Percentiles rank a stretch among this genome's conserved stretches.
Evolutionary conservation across 1,140 invertebrate species (phyloP).

Genomic region (Medauroidea extradentata): DNA sequence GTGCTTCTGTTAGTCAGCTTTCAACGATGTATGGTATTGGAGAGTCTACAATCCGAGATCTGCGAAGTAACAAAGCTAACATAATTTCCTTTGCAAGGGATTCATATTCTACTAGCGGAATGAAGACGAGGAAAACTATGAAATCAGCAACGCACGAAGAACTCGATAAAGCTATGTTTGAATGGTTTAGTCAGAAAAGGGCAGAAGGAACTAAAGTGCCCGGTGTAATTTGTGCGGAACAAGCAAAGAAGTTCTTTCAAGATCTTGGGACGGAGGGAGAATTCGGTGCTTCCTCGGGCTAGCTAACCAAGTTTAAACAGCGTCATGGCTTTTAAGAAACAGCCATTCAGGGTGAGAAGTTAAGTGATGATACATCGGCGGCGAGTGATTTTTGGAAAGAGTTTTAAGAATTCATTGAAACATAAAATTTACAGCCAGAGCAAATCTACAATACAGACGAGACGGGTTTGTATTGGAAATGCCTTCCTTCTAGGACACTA

Average conservation of each 20-base stretch:
- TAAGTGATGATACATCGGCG: background rate
- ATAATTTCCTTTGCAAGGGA: too few species aligned
- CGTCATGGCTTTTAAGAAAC: background rate
- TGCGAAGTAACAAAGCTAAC: too few species aligned
- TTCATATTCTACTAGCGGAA: too few species aligned
- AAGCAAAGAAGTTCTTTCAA: background rate
- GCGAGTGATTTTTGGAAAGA: background rate
- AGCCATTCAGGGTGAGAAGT: background rate
- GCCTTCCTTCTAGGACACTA: too few species aligned
- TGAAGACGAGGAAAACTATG: too few species aligned
- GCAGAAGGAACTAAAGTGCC: background rate
- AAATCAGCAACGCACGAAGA: too few species aligned
- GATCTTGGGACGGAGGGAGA: background rate
- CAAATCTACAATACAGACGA: too few species aligned
- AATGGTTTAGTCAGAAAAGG: constrained; percentile 1
- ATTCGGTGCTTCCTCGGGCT: constrained; percentile 1
- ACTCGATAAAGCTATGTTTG: too few species aligned
- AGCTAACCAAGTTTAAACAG: background rate
- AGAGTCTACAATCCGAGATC: too few species aligned
- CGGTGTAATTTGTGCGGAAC: background rate
- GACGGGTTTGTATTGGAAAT: too few species aligned
- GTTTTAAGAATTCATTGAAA: background rate
- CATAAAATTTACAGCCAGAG: background rate
- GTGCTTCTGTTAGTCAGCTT: too few species aligned
- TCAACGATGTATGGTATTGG: too few species aligned